Evolutionary conservation across 1,140 invertebrate species (phyloP), one percentile per base, ranked within the genome.

Genomic region (Ips typographus): DNA sequence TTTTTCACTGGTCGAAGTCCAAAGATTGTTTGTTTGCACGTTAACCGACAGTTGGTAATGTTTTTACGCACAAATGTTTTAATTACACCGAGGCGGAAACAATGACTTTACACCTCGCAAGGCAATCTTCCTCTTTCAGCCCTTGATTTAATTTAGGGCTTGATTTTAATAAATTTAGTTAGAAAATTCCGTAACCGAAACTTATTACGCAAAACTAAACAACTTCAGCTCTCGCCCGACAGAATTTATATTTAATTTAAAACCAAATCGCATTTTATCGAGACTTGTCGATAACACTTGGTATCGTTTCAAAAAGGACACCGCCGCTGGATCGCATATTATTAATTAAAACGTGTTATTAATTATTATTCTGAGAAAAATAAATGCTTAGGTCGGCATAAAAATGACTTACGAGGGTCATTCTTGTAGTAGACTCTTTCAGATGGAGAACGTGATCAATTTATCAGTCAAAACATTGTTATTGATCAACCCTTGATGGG

Each of bases 331-430:
- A 61, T 61, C 43, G 39, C 5, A 59, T 49, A 61, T 61, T 40
- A 61, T 61, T 61, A 61, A 61, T 61, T 61, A 61, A 61, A 61
- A 38, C 40, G 38, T 61, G 59, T 61, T 61, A 61, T 61, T 61
- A 61, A 61, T 61, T 61, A 49, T 61, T 22, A 61, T 61, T 61
- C 59, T 22, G 7, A 41, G 57, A 40, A 22, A 59, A 59, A 59
- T 59, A 59, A 59, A 42, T 41, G n/a, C 8, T 42, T 39, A 41
- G 8, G 38, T 59, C 57, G 2, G 8, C 40, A 38, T 40, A 59
- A 59, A 8, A 59, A 40, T n/a, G 22, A 49, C 22, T 49, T 49
- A 49, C 47, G 47, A 22, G 47, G 47, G 47, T 7, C 47, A 22
- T 8, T 2, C 47, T 2, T 22, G 22, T 22, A 22, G 22, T 22